Conservation (phyloP, 2,113 vertebrate species). For the Pristiophorus japonicus region DNA sequence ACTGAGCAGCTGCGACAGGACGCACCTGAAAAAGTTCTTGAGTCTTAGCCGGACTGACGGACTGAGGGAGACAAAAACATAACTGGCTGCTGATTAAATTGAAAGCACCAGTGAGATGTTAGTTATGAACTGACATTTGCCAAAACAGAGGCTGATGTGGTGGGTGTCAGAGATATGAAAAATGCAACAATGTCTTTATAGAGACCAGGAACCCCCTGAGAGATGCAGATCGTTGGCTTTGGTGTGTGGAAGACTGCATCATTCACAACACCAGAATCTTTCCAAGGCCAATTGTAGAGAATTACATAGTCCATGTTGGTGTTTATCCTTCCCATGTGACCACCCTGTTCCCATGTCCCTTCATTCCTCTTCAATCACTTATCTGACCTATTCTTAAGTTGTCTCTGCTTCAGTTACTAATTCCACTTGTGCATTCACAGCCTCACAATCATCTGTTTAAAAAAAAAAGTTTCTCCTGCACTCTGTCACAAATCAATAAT, state of each 20-base stretch:
- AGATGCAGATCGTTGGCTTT: neutral
- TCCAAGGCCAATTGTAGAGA: neutral
- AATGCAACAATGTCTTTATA: neutral
- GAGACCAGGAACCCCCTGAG: neutral
- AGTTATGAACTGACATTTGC: neutral
- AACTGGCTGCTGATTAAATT: neutral
- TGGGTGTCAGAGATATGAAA: neutral
- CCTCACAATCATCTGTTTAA: neutral
- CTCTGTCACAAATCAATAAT: neutral
- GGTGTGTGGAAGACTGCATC: neutral
- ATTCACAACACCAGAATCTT: neutral
- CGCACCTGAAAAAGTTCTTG: neutral
- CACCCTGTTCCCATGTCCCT: neutral
- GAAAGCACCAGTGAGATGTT: neutral
- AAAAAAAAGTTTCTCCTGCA: neutral
- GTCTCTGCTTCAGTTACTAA: neutral
- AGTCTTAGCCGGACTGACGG: neutral
- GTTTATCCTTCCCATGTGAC: neutral
- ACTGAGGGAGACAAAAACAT: neutral
- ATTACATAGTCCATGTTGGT: neutral
- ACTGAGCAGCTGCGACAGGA: neutral
- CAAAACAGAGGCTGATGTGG: neutral
- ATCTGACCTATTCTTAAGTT: neutral
- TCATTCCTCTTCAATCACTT: neutral
- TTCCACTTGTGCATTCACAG: neutral